Evolutionary conservation across 1,140 invertebrate genomes (phyloP), one percentile per base, ranked within the genome.

Genomic region (Drepana arcuata): DNA sequence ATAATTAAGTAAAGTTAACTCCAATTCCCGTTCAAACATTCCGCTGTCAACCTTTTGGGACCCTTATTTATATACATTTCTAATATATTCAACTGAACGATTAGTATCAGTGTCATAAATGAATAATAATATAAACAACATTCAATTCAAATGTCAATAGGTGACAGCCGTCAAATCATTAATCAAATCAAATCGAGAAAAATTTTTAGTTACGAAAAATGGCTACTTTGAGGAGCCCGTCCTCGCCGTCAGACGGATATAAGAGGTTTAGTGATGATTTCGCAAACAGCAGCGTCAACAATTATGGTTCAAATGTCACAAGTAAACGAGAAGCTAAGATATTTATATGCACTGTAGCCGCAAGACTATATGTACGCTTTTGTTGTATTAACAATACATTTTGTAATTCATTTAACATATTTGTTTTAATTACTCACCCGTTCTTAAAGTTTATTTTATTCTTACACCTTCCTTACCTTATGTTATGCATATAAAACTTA

Each of bases 231-330:
- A 64, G 72, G 53, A 80, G 79, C 69, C 70, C 83, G 70, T 75
- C 74, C 51, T 81, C 84, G 50, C 84, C 84, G 50, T 78, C 84
- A 42, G 84, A 86, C 62, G 84, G 84, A 48, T 86, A 86, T 59
- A 85, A 86, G 83, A 73, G 83, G 48, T 86, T 86, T 47, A 84
- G 75, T 71, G 85, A 86, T 69, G 84, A 86, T 67, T 73, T 80
- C 63, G 72, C 75, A 54, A 83, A 85, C 52, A 65, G 63, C 71
- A 85, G 84, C 71, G 69, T 85, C 53, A 84, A 84, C 60, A 79
- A 81, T 77, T 86, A 86, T 67, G 85, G 85, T 60, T 86, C 85
- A 41, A 85, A 85, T 56, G 70, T 72, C 41, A 69, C 74, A 73
- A 84, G 84, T 85, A 85, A 84, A 70, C 53, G 33, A 65, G 62